These are phyloP conservation scores for Charaxes varanes DNA, from an alignment of 1,140 invertebrate genomes.

Conservation along the genomic window DNA sequence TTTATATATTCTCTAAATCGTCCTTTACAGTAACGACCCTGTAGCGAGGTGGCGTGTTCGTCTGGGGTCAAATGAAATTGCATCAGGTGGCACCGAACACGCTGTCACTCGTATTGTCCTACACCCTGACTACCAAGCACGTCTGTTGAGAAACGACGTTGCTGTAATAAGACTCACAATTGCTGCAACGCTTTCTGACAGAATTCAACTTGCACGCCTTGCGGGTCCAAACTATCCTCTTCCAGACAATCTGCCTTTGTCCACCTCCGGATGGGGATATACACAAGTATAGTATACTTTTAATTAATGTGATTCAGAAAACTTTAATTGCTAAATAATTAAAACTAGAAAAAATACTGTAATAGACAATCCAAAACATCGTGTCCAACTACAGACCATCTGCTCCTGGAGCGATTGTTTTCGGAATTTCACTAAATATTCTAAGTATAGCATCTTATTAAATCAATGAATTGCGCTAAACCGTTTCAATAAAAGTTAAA, in stretches of 20 bases:
- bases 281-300: too few species aligned
- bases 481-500: too few species aligned
- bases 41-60: slow-evolving; percentile 27
- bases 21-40: slow-evolving; percentile 24
- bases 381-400: too few species aligned
- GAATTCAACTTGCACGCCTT: slow-evolving; percentile 24
- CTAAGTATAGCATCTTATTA: too few species aligned
- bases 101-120: slow-evolving; percentile 49
- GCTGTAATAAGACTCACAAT: slow-evolving; percentile 64
- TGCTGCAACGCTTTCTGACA: slow-evolving; percentile 26
- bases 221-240: slow-evolving; percentile 32
- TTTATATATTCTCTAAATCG: neutral
- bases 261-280: slow-evolving; percentile 76
- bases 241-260: slow-evolving; percentile 44
- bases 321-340: too few species aligned
- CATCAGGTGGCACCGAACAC: slow-evolving; percentile 48
- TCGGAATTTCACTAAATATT: too few species aligned
- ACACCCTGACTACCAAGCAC: slow-evolving; percentile 63
- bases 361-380: too few species aligned
- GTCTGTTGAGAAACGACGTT: slow-evolving; percentile 75
- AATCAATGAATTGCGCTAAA: too few species aligned
- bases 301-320: too few species aligned
- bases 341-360: too few species aligned
- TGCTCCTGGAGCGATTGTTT: too few species aligned
- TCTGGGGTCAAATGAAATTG: slow-evolving; percentile 33